These are phyloP conservation scores for Galeruca laticollis DNA, from an alignment of 2,888 invertebrate species.

Conservation along the genomic window DNA sequence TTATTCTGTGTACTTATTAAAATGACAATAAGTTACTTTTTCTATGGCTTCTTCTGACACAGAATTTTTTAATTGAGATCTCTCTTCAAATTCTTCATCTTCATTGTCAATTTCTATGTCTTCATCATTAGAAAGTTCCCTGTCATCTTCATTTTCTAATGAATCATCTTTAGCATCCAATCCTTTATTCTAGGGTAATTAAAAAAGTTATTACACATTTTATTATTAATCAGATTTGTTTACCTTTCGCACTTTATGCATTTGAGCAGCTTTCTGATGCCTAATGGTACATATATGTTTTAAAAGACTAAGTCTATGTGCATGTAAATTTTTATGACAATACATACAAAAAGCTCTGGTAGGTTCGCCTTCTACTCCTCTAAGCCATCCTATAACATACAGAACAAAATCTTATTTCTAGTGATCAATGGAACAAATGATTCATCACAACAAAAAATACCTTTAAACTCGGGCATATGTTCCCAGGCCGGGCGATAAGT, in stretches of 20 bases:
- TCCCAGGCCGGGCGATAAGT: conserved; percentile 73
- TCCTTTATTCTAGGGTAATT: conserved; percentile 28
- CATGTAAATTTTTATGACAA: conserved; percentile 72
- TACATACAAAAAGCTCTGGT: conserved; percentile 71
- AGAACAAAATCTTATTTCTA: conserved; percentile 24
- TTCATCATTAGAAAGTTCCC: conserved; percentile 39
- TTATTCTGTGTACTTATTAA: neutral
- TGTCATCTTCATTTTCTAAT: conserved; percentile 32
- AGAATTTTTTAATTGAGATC: conserved; percentile 4
- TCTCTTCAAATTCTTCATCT: conserved; percentile 48
- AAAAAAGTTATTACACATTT: neutral
- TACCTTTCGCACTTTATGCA: conserved; percentile 46
- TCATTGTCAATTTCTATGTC: conserved; percentile 53
- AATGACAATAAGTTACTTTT: conserved; percentile 14
- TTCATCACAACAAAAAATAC: conserved; percentile 57
- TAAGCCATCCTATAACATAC: conserved; percentile 69
- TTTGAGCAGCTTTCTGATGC: conserved; percentile 69
- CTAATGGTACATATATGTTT: conserved; percentile 73
- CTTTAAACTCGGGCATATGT: conserved; percentile 72
- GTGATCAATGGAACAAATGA: neutral
- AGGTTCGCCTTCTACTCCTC: conserved; percentile 69
- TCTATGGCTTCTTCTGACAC: conserved; percentile 27
- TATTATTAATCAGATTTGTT: neutral
- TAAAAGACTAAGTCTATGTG: conserved; percentile 71
- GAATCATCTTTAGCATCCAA: conserved; percentile 19